These are phyloP conservation scores for Lumbricus terrestris DNA, from an alignment of 2,888 invertebrate genomes.

Conservation along the genomic window DNA sequence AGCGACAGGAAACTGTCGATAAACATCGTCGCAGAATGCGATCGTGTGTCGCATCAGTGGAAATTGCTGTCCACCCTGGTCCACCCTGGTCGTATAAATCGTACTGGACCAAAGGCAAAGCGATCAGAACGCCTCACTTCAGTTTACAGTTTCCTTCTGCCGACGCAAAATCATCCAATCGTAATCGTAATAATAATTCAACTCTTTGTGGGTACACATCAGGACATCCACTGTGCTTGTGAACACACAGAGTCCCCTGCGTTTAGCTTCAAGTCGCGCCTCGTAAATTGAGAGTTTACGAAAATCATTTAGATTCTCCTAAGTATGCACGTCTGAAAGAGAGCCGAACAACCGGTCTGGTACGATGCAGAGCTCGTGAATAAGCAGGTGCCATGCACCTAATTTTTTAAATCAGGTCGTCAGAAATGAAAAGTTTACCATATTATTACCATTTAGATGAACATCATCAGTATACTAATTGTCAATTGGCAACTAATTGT, in stretches of 20 bases:
- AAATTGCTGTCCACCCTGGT: not conserved
- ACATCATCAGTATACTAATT: not conserved
- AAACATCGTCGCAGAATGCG: not conserved
- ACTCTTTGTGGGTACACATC: too few species aligned
- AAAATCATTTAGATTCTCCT: not conserved
- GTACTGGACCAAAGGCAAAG: not conserved
- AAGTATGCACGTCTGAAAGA: not conserved
- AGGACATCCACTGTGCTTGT: too few species aligned
- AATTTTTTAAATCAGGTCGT: too few species aligned
- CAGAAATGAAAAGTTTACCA: too few species aligned
- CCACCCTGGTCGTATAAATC: too few species aligned
- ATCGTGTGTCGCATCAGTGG: not conserved
- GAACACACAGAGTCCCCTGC: too few species aligned
- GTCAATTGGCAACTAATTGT: not conserved
- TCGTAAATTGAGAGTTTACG: too few species aligned
- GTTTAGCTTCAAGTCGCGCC: too few species aligned
- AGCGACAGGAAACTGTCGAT: not conserved
- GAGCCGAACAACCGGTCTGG: not conserved
- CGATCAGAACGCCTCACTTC: not conserved
- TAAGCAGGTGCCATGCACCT: too few species aligned
- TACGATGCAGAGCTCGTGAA: too few species aligned
- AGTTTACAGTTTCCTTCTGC: not conserved
- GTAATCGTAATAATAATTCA: too few species aligned
- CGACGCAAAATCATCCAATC: not conserved
- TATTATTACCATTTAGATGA: not conserved